A percentile compares a stretch with the other conserved stretches of the same genome.
Evolutionary conservation across 1,140 invertebrate genomes (phyloP).

Genomic region (Ceratosolen fusciceps): DNA sequence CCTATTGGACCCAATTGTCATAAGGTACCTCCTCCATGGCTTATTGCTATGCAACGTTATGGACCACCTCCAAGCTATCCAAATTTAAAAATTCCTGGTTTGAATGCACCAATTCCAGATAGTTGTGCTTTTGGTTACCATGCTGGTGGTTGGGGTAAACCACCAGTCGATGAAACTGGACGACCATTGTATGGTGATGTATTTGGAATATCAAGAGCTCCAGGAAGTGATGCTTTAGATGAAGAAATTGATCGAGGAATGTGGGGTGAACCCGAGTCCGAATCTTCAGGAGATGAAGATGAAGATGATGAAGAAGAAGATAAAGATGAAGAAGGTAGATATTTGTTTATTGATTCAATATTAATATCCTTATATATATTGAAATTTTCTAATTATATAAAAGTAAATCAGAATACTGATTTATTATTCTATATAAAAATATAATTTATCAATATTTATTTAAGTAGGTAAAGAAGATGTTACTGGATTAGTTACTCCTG

Average conservation of each 20-base stretch:
- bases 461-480: slow-evolving; percentile 74
- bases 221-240: slow-evolving; percentile 79
- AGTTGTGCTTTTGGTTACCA: slow-evolving; percentile 99
- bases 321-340: slow-evolving; percentile 78
- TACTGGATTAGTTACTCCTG: slow-evolving; percentile 82
- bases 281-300: slow-evolving; percentile 92
- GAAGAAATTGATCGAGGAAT: slow-evolving; percentile 92
- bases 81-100: slow-evolving; percentile 95
- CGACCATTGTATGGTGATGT: slow-evolving; percentile 99
- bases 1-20: slow-evolving; percentile 92
- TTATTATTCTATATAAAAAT: too few relatives aligned
- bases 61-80: slow-evolving; percentile 99
- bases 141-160: slow-evolving; percentile 99
- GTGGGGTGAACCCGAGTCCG: slow-evolving; percentile 98
- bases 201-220: slow-evolving; percentile 80
- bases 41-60: slow-evolving; percentile 99
- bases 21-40: slow-evolving; percentile 97
- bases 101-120: slow-evolving; percentile 96
- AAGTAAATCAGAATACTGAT: too few relatives aligned
- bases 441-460: neutral
- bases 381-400: neutral
- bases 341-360: neutral
- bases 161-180: slow-evolving; percentile 98
- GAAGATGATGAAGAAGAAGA: slow-evolving; percentile 85
- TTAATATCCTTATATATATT: neutral